Base-by-base conservation (phyloP, 1,140 invertebrate genomes). In the Solen grandis region DNA sequence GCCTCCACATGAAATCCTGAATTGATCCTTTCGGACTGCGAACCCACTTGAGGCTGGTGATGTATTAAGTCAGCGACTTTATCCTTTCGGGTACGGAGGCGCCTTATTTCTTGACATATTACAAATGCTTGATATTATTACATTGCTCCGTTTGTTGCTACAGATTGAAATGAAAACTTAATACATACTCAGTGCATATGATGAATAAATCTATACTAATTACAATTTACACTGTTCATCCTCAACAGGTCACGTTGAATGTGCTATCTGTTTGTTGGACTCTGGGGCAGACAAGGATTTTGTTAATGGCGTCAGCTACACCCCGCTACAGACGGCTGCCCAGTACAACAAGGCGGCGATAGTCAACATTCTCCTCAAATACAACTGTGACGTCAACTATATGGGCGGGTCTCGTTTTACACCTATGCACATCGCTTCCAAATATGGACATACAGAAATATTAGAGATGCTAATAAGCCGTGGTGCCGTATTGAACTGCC, bases 381-480 rank as follows among this genome's bases (percentile, higher is more conserved):
- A 19, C 52, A 55, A 35, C 5, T 33, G 50, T 19, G 29, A 33
- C 19, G 27, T 55, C 10, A 41, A 81, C 29, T 60, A 22, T n/a
- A 36, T 10, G 5, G 65, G 66, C 14, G 68, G 60, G 14, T 29
- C 38, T 3, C 68, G 63, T 27, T 41, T 59, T 74, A 88, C 87
- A n/a, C 75, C 89, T 0, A 77, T 91, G 16, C 86, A 85, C 65
- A 76, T 87, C 31, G 84, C 88, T n/a, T 70, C 85, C 0, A 98
- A 98, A 86, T 97, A 98, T 92, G 97, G 97, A 0, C 96, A 98
- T 89, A 95, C 96, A 82, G 95, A 96, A 66, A 97, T 97, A 87
- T 97, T 98, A 0, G 92, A 96, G 68, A 95, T 96, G 72, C 92
- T 98, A 41, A 90, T 98, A 2, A 95, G 96, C 88, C 96, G 96